Base-by-base conservation (phyloP, 2,888 invertebrate species). In the Hydroisotoma schaefferi region DNA sequence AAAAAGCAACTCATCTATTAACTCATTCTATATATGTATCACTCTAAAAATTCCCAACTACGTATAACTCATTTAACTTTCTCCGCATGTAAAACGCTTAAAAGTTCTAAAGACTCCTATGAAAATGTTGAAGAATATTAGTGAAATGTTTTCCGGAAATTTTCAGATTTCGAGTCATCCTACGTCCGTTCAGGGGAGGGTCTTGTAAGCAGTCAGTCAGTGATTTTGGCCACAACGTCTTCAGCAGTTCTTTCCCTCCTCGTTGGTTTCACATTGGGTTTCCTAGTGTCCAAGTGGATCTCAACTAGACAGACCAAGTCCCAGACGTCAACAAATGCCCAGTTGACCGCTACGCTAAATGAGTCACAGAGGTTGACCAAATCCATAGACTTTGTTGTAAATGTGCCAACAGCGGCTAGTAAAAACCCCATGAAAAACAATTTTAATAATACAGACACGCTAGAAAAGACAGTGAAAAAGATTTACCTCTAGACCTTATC, bases 381-480 rank as follows among this genome's bases (percentile, higher is more conserved):
- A 49, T 64, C 69, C 10, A 65, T 70, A 20, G 70, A 70, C 58
- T 70, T 67, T 54, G 68, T 70, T 49, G 65, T 68, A n/a, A 70
- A 70, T 61, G 68, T 70, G 54, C 59, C 64, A 25, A 40, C 40
- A 5, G 55, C 49, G 26, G n/a, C 20, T 5, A 40, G 20, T 40
- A 59, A 59, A 46, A 61, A 66, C 28, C 69, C 69, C 40, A 55
- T 66, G 22, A 71, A 71, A 58, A 69, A 71, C 48, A 71, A 71
- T 54, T 55, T 69, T 29, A 70, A 70, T 57, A 66, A 25, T 12
- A 49, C 71, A 27, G 71, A 68, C 54, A 71, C 71, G 20, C 53
- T 71, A 46, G 71, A 69, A 57, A 71, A 69, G 61, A 69, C 69
- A 53, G 69, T 69, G 55, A 71, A 69, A 44, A 71, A 69, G 46